phyloP scores from a whole-genome alignment of 2,888 invertebrate genomes.

The Lycaena phlaeas region DNA sequence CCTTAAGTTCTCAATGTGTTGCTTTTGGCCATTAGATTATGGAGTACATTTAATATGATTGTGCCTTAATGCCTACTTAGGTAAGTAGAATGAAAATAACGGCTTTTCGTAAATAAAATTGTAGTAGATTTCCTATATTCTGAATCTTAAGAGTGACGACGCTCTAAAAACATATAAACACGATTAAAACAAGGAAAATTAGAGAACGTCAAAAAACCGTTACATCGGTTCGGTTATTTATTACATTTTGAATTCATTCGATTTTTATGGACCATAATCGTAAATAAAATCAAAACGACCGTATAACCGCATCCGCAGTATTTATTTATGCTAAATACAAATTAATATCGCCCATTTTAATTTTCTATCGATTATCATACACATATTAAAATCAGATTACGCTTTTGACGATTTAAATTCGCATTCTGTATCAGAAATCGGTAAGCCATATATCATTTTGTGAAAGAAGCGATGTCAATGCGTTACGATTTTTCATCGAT shows the following conservation, averaged over 20 bases:
- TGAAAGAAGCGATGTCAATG: constrained; percentile 53
- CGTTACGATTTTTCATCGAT: constrained; percentile 45
- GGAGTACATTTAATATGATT: no score
- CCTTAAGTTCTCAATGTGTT: no score
- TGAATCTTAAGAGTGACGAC: no score
- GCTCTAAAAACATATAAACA: constrained; percentile 4
- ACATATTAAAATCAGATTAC: constrained; percentile 28
- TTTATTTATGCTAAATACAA: constrained; percentile 44
- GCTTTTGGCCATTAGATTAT: no score
- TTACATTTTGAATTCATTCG: constrained; percentile 1
- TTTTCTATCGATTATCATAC: constrained; percentile 50
- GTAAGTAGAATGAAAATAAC: no score
- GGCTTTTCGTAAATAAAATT: no score
- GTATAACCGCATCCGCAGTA: constrained; percentile 38
- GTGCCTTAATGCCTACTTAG: no score
- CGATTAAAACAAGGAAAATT: background rate
- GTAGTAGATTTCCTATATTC: no score
- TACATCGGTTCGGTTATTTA: background rate
- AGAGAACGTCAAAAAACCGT: constrained; percentile 7
- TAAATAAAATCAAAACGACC: constrained; percentile 27
- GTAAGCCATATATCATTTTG: constrained; percentile 45
- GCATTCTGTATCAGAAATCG: constrained; percentile 26
- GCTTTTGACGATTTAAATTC: constrained; percentile 19
- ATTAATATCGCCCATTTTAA: constrained; percentile 44
- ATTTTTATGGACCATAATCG: constrained; percentile 15